Evolutionary conservation across 2,888 invertebrate genomes (phyloP).

Genomic region (Eilema caniola): DNA sequence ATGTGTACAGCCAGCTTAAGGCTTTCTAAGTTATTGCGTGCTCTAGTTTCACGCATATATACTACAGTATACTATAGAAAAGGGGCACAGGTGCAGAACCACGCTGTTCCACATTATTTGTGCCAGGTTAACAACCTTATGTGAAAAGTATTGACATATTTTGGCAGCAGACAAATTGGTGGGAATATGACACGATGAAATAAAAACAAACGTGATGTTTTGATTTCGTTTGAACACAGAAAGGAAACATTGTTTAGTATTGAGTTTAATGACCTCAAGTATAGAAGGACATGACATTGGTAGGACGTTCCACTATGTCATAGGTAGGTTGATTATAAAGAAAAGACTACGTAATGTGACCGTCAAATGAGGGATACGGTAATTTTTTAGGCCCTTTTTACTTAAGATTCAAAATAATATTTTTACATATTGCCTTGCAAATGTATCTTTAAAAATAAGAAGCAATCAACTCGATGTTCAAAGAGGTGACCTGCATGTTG

Average conservation of each 20-base stretch:
- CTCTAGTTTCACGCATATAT: conserved; percentile 4
- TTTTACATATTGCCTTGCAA: too few species aligned
- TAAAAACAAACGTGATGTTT: background rate
- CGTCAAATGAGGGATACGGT: too few species aligned
- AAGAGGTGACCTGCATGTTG: too few species aligned
- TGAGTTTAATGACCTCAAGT: background rate
- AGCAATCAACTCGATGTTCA: too few species aligned
- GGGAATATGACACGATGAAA: background rate
- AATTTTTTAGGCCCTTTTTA: too few species aligned
- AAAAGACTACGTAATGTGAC: background rate
- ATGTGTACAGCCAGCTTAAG: background rate
- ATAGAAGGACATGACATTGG: background rate
- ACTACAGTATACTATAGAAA: background rate
- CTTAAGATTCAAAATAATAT: too few species aligned
- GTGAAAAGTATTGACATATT: background rate
- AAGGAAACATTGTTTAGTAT: background rate
- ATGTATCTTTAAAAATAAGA: too few species aligned
- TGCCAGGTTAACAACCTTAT: conserved; percentile 5
- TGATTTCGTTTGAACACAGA: background rate
- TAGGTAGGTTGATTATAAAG: background rate
- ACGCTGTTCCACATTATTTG: background rate
- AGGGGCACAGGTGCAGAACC: background rate
- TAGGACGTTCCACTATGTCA: background rate
- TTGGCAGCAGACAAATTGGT: conserved; percentile 4
- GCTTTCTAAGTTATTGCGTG: conserved; percentile 14